Evolutionary conservation across 1,140 invertebrate genomes (phyloP), one percentile per base, ranked within the genome.

Genomic region (Drosophila lowei): DNA sequence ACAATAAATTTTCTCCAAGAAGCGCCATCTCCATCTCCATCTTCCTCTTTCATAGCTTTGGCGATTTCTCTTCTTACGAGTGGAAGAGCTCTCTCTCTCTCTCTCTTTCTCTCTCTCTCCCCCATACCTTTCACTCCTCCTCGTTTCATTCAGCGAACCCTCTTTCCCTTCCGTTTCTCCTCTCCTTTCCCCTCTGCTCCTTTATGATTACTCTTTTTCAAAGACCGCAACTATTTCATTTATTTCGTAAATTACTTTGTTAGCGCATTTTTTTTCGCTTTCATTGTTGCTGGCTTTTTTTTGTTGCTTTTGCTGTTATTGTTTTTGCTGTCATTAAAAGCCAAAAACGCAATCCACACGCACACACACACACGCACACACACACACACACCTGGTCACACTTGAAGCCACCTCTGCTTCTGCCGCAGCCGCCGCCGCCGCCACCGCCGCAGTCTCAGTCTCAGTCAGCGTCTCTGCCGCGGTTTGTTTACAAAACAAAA

Each of bases 401-500:
- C 49, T 64, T 56, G 80, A 72, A 86, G 77, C 68, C 81, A 61
- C 28, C 54, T 59, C 62, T 42, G 56, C 25, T 52, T 43, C 52
- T 41, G 62, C 21, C 57, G 34, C 58, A 8, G 61, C 25, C 56
- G 47, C 38, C n/a, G n/a, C n/a, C n/a, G n/a, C n/a, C n/a, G n/a
- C n/a, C n/a, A n/a, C 58, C 8, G 61, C 25, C 56, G 47, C 38
- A 49, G 77, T 75, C 76, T 30, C 76, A 49, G 79, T 67, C 66
- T 56, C 23, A 43, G 66, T 41, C 7, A 8, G 3, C 44, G 34
- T 53, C 60, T 43, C 54, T 16, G 70, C 44, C 70, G 72, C 62
- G 72, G 63, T 88, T 88, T 88, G 83, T 88, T 88, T 88, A 88
- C 83, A 88, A 88, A 86, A 74, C 77, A 85, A 88, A 70, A 77